Base-by-base conservation (phyloP, 2,888 invertebrate genomes). In the Patella caerulea region DNA sequence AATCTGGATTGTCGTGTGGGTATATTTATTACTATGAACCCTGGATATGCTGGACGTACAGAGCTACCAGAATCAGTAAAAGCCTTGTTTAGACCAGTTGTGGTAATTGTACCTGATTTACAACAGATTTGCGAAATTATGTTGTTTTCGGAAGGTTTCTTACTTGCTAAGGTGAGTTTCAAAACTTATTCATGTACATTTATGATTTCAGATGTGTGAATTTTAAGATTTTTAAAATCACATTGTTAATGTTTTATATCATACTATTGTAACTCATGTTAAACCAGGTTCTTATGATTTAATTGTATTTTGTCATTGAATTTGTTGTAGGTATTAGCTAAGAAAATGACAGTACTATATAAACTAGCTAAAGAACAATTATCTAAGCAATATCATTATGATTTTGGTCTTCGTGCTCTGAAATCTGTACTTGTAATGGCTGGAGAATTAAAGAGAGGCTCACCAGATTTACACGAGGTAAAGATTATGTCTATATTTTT, bases 1-100 rank as follows among this genome's bases (percentile, higher is more conserved):
- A 93, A 92, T 11, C 92, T 98, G 90, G 97, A 97, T 92, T 92
- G 93, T 9, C 96, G 97, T 92, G 95, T 97, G 19, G 97, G 97
- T 0, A 95, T 98, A 81, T 98, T 98, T 92, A 96, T 97, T 77
- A 98, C 97, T 0, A 97, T 98, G 97, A 97, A 98, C 93, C 97
- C 97, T 0, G 97, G 97, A 0, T 97, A 97, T 89, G 96, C 97
- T 0, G 97, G 97, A 0, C 94, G 97, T 77, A 97, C 97, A 0
- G 97, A 97, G 89, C 92, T 98, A 54, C 98, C 97, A 0, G 97
- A 97, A 91, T 92, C 91, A 9, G 96, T 98, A 11, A 98, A 98
- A 91, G 96, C 96, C 0, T 92, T 97, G 54, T 98, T 98, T 92
- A 93, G 98, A 14, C 97, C 98, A 0, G 97, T 97, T 3, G 96